Conservation (phyloP, 2,888 invertebrate species). For the Rotaria macrura region DNA sequence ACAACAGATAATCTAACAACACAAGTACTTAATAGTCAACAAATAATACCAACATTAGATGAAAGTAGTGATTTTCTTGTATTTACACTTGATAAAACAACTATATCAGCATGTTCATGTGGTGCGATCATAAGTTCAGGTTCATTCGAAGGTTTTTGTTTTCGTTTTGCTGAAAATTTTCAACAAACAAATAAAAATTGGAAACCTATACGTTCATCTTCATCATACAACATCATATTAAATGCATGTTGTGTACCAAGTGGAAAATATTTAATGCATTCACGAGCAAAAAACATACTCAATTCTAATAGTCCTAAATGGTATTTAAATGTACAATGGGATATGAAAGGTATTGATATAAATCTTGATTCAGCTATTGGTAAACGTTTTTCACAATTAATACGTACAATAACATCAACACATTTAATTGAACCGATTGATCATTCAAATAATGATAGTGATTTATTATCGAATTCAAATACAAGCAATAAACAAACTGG, state of each 20-base stretch:
- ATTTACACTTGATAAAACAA: slow-evolving; percentile 86
- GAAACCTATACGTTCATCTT: slow-evolving; percentile 70
- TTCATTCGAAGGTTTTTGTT: slow-evolving; percentile 55
- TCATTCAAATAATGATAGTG: background rate
- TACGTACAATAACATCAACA: slow-evolving; percentile 72
- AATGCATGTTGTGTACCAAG: slow-evolving; percentile 82
- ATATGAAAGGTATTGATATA: slow-evolving; percentile 97
- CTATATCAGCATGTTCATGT: slow-evolving; percentile 82
- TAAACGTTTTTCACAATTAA: slow-evolving; percentile 80
- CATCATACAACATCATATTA: slow-evolving; percentile 53
- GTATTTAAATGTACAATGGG: slow-evolving; percentile 93
- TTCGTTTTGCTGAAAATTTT: slow-evolving; percentile 91
- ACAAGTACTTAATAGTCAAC: background rate
- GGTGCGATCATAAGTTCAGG: slow-evolving; percentile 88
- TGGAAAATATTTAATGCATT: slow-evolving; percentile 94
- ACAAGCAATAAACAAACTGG: background rate
- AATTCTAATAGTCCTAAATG: slow-evolving; percentile 65
- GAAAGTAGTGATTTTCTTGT: slow-evolving; percentile 63
- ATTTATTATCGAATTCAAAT: background rate
- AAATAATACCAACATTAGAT: background rate
- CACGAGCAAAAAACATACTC: slow-evolving; percentile 75
- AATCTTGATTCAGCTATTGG: slow-evolving; percentile 90
- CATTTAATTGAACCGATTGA: background rate
- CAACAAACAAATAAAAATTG: slow-evolving; percentile 90
- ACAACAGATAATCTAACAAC: slow-evolving; percentile 19